These are phyloP conservation scores for Heliornis fulica DNA, from an alignment of 2,113 vertebrate species.

Conservation along the genomic window DNA sequence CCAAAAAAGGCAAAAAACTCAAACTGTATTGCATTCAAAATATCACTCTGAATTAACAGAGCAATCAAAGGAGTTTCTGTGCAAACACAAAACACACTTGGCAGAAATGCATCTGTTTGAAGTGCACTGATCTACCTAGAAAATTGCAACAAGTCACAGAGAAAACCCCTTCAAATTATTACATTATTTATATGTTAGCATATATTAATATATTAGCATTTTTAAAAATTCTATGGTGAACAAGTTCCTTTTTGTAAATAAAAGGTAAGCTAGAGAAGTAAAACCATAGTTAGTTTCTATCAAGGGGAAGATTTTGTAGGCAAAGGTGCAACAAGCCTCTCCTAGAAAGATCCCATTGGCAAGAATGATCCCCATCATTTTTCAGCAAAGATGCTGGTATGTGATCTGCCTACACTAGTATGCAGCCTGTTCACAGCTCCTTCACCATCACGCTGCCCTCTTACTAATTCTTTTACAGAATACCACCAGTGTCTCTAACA, in stretches of 20 bases:
- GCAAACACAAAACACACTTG: not conserved
- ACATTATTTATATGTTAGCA: too few species aligned
- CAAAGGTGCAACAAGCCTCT: not conserved
- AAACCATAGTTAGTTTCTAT: not conserved
- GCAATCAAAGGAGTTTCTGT: not conserved
- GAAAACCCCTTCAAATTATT: not conserved
- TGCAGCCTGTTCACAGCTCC: not conserved
- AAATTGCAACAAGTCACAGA: not conserved
- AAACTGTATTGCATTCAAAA: not conserved
- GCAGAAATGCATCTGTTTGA: accelerated
- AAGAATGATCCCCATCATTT: not conserved
- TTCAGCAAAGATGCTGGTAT: not conserved
- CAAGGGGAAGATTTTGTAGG: not conserved
- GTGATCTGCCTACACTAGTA: not conserved
- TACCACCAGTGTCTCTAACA: not conserved
- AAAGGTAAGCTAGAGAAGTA: not conserved
- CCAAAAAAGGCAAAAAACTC: not conserved
- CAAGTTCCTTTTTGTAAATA: not conserved
- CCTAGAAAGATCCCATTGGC: not conserved
- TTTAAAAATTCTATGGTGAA: not conserved
- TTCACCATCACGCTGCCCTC: not conserved
- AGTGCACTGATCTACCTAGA: not conserved
- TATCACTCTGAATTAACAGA: not conserved
- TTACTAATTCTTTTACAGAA: not conserved
- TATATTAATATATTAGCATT: too few species aligned